Percentiles rank a stretch among this genome's conserved stretches.
phyloP scores from a whole-genome alignment of 92 coral and sea anemone species.

The Porites rus region DNA sequence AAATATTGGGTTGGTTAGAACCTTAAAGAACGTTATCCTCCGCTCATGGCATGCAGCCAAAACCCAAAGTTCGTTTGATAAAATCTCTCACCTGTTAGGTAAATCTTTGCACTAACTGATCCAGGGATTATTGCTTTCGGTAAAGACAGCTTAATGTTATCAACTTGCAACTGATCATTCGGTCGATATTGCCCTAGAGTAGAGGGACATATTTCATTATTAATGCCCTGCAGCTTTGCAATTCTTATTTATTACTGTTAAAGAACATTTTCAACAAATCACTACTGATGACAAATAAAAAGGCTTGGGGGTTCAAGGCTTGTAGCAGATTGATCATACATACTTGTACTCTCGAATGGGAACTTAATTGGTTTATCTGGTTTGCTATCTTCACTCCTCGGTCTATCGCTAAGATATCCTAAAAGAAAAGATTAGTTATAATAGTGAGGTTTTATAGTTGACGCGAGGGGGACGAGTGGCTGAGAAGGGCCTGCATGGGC shows the following conservation, averaged over 20 bases:
- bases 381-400: slow-evolving; percentile 17
- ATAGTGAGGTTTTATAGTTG: no score
- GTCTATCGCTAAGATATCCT: slow-evolving; percentile 55
- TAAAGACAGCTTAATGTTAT: slow-evolving; percentile 47
- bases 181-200: slow-evolving; percentile 1
- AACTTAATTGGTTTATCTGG: not conserved
- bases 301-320: not conserved
- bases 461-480: no score
- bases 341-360: slow-evolving; percentile 35
- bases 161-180: slow-evolving; percentile 42
- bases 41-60: no score
- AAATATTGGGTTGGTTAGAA: no score
- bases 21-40: no score
- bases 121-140: slow-evolving; percentile 66
- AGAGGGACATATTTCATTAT: not conserved
- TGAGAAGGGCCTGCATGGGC: no score
- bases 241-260: no score
- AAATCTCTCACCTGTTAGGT: slow-evolving; percentile 64
- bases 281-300: no score
- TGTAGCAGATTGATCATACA: not conserved
- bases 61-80: not conserved
- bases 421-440: not conserved
- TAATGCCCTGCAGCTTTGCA: not conserved
- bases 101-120: slow-evolving; percentile 66
- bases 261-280: no score